Conservation (phyloP, 2,888 invertebrate genomes). For the Emmelina monodactyla region DNA sequence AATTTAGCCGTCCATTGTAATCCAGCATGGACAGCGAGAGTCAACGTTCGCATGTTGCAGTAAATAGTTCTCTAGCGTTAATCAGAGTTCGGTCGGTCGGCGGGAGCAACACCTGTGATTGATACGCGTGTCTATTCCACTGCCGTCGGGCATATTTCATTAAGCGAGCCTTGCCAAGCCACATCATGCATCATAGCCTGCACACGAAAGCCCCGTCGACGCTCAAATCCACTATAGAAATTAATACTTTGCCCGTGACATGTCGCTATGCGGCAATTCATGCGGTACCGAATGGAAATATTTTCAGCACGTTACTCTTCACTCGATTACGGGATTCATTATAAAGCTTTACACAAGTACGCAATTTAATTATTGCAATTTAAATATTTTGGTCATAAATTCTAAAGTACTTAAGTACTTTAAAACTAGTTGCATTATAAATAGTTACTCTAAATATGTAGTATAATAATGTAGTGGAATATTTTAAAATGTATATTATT, state of each 20-base stretch:
- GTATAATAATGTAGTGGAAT: too few species aligned
- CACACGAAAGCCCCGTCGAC: conserved; percentile 42
- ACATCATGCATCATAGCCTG: conserved; percentile 55
- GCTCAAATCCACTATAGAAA: conserved; percentile 50
- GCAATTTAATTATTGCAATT: not conserved
- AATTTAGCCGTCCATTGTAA: too few species aligned
- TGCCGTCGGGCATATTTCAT: conserved; percentile 56
- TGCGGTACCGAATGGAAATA: not conserved
- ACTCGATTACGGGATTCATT: not conserved
- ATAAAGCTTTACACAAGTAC: not conserved
- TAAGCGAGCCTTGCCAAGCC: conserved; percentile 46
- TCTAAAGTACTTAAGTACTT: not conserved
- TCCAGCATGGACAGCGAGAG: too few species aligned
- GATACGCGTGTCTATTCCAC: conserved; percentile 48
- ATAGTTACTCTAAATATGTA: too few species aligned
- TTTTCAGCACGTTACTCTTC: not conserved
- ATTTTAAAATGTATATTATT: too few species aligned
- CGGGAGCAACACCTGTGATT: conserved; percentile 46
- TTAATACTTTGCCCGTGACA: conserved; percentile 40
- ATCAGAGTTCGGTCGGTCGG: conserved; percentile 26
- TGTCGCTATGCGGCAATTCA: conserved; percentile 17
- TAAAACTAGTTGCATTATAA: not conserved
- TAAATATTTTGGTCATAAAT: not conserved
- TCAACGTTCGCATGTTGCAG: too few species aligned
- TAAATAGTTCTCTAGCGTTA: too few species aligned